phyloP scores from a whole-genome alignment of 2,888 invertebrate species.

The Gnatocerus cornutus region DNA sequence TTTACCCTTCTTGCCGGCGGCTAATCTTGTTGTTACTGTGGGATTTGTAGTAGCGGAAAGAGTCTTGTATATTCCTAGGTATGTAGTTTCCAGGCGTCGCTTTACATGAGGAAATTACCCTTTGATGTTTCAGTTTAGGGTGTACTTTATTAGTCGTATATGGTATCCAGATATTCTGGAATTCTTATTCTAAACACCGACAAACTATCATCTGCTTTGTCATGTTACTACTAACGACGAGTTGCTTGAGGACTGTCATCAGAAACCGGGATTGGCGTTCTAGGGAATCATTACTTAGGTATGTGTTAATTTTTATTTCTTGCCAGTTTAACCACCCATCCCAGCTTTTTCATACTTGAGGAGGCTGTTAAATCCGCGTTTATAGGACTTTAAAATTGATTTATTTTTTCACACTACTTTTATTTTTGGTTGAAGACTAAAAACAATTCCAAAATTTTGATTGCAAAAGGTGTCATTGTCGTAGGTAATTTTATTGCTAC shows the following conservation, averaged over 20 bases:
- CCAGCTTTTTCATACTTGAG: too few species aligned
- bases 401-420: too few species aligned
- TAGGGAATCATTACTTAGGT: conserved; percentile 81
- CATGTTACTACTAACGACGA: conserved; percentile 76
- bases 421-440: too few species aligned
- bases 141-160: conserved; percentile 84
- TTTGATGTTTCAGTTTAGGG: conserved; percentile 79
- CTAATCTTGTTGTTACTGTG: conserved; percentile 86
- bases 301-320: neutral
- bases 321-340: neutral
- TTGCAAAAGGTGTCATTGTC: too few species aligned
- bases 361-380: too few species aligned
- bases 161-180: conserved; percentile 82
- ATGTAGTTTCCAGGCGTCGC: conserved; percentile 57
- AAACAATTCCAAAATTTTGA: too few species aligned
- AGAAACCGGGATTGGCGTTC: conserved; percentile 87
- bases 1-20: conserved; percentile 89
- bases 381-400: too few species aligned
- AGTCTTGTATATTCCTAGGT: conserved; percentile 92
- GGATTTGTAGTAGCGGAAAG: conserved; percentile 91
- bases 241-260: conserved; percentile 79
- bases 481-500: too few species aligned
- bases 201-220: conserved; percentile 73
- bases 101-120: conserved; percentile 8
- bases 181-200: conserved; percentile 71